Conservation (phyloP, 1,140 invertebrate genomes). For the Fopius arisanus region DNA sequence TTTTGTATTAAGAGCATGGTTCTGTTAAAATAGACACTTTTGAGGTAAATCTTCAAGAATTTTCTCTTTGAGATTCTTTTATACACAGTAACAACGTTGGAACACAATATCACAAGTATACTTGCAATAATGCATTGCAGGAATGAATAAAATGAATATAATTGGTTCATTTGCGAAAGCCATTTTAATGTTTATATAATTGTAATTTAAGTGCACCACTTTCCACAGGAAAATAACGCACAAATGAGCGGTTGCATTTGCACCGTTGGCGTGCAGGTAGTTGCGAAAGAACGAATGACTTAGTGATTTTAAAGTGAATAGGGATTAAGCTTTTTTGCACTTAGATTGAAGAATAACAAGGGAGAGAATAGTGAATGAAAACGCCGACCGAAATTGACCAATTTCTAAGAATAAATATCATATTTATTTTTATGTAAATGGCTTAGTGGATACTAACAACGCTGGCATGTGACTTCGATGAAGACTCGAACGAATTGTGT, state of each 20-base stretch:
- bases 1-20: too few species aligned
- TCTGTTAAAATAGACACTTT: too few species aligned
- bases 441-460: background rate
- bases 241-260: background rate
- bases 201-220: slow-evolving; percentile 3
- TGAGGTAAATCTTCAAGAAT: too few species aligned
- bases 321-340: background rate
- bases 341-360: background rate
- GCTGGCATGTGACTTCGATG: background rate
- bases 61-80: too few species aligned
- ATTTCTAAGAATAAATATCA: slow-evolving; percentile 11
- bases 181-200: slow-evolving; percentile 12
- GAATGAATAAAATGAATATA: background rate
- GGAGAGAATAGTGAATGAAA: background rate
- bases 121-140: background rate
- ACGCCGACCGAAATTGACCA: slow-evolving; percentile 12
- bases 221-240: background rate
- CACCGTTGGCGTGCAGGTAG: background rate
- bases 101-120: background rate
- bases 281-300: background rate
- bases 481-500: background rate
- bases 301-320: background rate
- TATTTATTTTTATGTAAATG: slow-evolving; percentile 5
- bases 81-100: background rate
- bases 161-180: slow-evolving; percentile 3